Evolutionary conservation across 1,140 invertebrate genomes (phyloP).

Genomic region (Drosophila athabasca): DNA sequence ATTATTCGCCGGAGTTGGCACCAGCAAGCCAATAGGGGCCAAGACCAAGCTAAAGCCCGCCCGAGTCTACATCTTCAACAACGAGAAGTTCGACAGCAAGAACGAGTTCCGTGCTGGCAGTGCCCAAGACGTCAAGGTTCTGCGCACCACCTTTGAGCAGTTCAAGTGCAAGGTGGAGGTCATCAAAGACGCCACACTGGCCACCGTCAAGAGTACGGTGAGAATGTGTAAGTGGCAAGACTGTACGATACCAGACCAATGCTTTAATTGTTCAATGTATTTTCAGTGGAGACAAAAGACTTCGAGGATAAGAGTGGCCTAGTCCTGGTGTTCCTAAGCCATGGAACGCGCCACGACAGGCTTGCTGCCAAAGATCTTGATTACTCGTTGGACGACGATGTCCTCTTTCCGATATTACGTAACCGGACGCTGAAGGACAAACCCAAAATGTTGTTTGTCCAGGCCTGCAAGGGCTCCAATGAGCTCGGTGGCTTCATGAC

Average conservation of each 20-base stretch:
- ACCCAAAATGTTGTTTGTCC: slow-evolving; percentile 77
- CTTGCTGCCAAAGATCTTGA: slow-evolving; percentile 67
- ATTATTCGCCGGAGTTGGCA: background rate
- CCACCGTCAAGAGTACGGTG: slow-evolving; percentile 48
- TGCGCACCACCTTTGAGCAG: slow-evolving; percentile 51
- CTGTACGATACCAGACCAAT: background rate
- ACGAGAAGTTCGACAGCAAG: slow-evolving; percentile 64
- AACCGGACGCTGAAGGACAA: slow-evolving; percentile 66
- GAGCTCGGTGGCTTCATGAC: slow-evolving; percentile 59
- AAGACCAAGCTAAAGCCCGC: slow-evolving; percentile 67
- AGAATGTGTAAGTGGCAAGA: slow-evolving; percentile 56
- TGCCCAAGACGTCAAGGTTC: slow-evolving; percentile 58
- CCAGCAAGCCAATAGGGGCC: background rate
- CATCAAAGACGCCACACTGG: slow-evolving; percentile 62
- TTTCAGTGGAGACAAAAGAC: slow-evolving; percentile 68
- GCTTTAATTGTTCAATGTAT: background rate
- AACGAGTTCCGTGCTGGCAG: slow-evolving; percentile 65
- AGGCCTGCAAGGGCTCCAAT: slow-evolving; percentile 73
- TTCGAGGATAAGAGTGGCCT: slow-evolving; percentile 56
- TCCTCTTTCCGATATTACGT: slow-evolving; percentile 70
- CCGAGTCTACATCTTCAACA: slow-evolving; percentile 70
- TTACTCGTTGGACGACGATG: slow-evolving; percentile 70
- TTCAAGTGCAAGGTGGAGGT: slow-evolving; percentile 67
- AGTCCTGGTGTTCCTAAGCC: slow-evolving; percentile 59
- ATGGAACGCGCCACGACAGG: slow-evolving; percentile 57